Base-by-base conservation (phyloP, 1,140 invertebrate genomes). In the Drosophila melanica region DNA sequence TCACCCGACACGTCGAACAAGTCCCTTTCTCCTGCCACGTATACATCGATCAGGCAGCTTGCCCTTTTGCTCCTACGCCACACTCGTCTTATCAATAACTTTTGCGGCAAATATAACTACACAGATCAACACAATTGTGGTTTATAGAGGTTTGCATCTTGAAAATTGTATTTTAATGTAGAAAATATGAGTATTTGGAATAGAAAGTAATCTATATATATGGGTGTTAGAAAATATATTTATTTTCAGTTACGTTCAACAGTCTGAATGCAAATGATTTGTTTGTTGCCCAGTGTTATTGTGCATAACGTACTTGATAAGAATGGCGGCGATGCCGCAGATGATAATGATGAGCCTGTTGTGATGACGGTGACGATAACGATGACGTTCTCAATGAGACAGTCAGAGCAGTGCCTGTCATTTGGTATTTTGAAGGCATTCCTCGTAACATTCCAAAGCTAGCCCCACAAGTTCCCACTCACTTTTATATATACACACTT, bases 1-100 rank as follows among this genome's bases (percentile, higher is more conserved):
- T 45, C 14, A 44, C 4, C 44, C 51, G 37, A 53, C 47, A 65
- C 47, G 50, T 45, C 20, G 37, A 68, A 33, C 20, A 67, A 51
- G 57, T 60, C 8, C 14, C 10, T 23, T 33, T 35, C 7, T 2
- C 39, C 20, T 6, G 60, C 66, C 50, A 63, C 45, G 58, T 55
- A 67, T 16, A 16, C 30, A 33, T 18, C 64, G 71, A 57, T 70
- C 42, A 51, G 67, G 27, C 55, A 63, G 62, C n/a, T 35, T 66
- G 68, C 58, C 50, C 59, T 62, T 62, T 68, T 27, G 41, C 62
- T 57, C 63, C 67, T 48, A 45, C 12, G 20, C 18, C 11, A 59
- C 70, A 62, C 59, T 66, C 64, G 55, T 82, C 79, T 76, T 79
- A 81, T 86, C 74, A 81, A 86, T 87, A 86, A 79, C 78, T 75